Evolutionary conservation across 2,113 vertebrate species (phyloP).

Genomic region (Notechis scutatus): DNA sequence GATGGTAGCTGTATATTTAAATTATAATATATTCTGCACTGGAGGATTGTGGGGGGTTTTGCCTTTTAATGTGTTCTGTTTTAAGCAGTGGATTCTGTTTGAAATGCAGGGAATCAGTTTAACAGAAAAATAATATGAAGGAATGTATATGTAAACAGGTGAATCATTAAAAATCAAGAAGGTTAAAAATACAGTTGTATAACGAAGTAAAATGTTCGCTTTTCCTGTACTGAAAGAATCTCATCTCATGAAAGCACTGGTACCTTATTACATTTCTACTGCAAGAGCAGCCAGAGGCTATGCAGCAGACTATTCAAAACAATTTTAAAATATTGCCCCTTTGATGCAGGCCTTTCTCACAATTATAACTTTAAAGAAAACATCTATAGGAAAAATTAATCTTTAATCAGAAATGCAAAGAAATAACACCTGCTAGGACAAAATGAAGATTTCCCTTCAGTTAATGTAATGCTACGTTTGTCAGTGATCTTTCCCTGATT

Average conservation of each 20-base stretch:
- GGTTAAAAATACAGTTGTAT: constrained; percentile 60
- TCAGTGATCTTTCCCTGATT: not conserved
- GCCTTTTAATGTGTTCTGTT: constrained; percentile 54
- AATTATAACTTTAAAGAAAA: not conserved
- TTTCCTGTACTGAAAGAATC: not conserved
- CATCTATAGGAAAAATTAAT: not conserved
- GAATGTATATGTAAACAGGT: constrained; percentile 61
- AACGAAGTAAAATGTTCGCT: not conserved
- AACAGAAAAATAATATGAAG: constrained; percentile 56
- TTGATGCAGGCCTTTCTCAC: not conserved
- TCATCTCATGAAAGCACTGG: constrained; percentile 2
- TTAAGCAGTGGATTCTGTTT: constrained; percentile 58
- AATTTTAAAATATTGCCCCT: not conserved
- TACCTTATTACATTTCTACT: not conserved
- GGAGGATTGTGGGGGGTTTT: constrained; percentile 58
- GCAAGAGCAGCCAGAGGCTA: fast-evolving
- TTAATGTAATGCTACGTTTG: constrained; percentile 20
- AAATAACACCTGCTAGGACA: not conserved
- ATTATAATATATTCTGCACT: constrained; percentile 57
- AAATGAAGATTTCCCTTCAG: not conserved
- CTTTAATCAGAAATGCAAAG: not conserved
- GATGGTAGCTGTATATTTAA: constrained; percentile 44
- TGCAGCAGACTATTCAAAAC: not conserved
- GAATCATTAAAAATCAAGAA: constrained; percentile 60
- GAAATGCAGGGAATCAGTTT: constrained; percentile 63